Evolutionary conservation across 2,888 invertebrate species (phyloP).

Genomic region (Hedychridium roseum): DNA sequence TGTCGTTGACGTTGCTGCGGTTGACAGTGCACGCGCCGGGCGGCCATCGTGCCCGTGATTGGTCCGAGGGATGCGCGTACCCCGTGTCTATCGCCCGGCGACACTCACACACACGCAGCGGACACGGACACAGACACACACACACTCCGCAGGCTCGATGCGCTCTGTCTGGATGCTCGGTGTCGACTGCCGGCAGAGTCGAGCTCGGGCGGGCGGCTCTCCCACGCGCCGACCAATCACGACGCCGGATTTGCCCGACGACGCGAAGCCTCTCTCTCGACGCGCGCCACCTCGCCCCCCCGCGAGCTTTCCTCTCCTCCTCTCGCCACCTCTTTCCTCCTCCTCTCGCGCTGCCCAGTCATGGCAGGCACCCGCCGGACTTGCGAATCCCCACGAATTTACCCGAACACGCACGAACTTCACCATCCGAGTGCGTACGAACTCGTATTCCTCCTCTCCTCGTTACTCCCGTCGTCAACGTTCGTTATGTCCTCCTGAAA

Average conservation of each 20-base stretch:
- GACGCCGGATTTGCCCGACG: conserved; percentile 48
- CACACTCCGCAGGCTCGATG: conserved; percentile 42
- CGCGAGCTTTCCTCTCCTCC: conserved; percentile 24
- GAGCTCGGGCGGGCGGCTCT: conserved; percentile 62
- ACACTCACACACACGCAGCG: too few species aligned
- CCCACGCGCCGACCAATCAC: conserved; percentile 62
- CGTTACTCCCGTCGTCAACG: background rate
- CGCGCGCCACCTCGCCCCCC: conserved; percentile 39
- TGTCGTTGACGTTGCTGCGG: conserved; percentile 23
- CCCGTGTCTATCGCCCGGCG: conserved; percentile 30
- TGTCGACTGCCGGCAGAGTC: conserved; percentile 55
- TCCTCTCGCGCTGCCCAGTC: conserved; percentile 48
- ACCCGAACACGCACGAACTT: conserved; percentile 40
- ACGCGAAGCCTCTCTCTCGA: conserved; percentile 57
- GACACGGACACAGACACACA: too few species aligned
- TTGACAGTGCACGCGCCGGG: conserved; percentile 49
- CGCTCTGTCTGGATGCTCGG: conserved; percentile 56
- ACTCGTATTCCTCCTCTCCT: background rate
- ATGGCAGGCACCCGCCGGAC: conserved; percentile 53
- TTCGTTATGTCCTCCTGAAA: background rate
- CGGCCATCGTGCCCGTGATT: conserved; percentile 52
- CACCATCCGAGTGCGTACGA: background rate
- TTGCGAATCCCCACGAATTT: conserved; percentile 36
- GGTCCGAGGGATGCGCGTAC: conserved; percentile 30
- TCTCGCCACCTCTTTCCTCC: conserved; percentile 23